These are phyloP conservation scores for Propithecus perrieri DNA, from an alignment of 2,797 vertebrate genomes.

Conservation along the genomic window DNA sequence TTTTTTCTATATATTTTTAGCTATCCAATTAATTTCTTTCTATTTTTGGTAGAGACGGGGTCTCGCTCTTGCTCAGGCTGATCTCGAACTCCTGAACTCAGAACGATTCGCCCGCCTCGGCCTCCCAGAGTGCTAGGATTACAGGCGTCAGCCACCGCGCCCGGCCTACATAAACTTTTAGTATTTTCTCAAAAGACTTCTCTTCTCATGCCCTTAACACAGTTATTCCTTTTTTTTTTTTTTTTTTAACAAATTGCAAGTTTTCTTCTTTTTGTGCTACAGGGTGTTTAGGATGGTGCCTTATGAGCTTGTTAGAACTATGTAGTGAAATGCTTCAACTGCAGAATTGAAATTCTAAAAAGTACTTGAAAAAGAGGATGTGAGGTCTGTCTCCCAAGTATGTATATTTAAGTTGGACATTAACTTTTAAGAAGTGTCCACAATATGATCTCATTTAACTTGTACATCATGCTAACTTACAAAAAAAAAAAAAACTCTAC, in stretches of 20 bases:
- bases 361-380: neutral
- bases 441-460: neutral
- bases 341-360: neutral
- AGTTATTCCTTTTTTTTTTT: neutral
- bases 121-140: no score
- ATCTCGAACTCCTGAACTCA: no score
- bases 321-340: neutral
- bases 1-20: no score
- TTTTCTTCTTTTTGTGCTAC: neutral
- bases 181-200: neutral
- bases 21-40: no score
- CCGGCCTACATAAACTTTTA: no score
- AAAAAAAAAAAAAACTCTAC: no score
- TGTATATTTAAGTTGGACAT: neutral
- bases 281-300: neutral
- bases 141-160: no score
- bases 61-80: no score
- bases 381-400: neutral
- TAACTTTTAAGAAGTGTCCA: slow-evolving; percentile 21
- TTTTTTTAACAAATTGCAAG: neutral
- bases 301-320: neutral
- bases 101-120: no score
- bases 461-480: neutral
- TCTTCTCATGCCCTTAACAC: neutral
- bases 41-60: no score